Evolutionary conservation across 2,797 vertebrate genomes (phyloP), one percentile per base, ranked within the genome.

Genomic region (Eremophila alpestris): DNA sequence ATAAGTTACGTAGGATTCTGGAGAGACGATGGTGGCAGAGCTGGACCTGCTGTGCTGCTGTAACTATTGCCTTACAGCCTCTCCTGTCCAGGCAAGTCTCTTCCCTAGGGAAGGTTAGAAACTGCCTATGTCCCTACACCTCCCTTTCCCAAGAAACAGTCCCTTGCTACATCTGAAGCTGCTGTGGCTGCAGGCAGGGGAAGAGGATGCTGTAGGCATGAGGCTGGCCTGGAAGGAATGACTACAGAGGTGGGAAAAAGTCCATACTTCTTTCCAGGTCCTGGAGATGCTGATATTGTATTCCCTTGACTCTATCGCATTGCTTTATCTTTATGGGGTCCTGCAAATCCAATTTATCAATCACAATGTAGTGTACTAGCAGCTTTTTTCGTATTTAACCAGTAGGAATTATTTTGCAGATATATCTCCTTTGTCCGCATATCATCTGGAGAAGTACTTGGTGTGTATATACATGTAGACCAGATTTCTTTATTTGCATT

Each of bases 261-360:
- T 22, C 74, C 5, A 1, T 0, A 4, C 60, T 70, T 80, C 0
- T 0, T 34, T 85, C 27, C 34, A 65, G n/a, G 64, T 74, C 54
- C 27, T 83, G 54, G 38, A 63, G 30, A 46, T 91, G 79, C 74
- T 3, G 15, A 78, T 43, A 54, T 3, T 85, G 9, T 55, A 63
- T 83, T 77, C 19, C 34, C 34, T 49, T 87, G 32, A 45, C 26
- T 86, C 79, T 86, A 23, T 64, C 38, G 71, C 3, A 8, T 71
- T 92, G 34, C 26, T 87, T 58, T 89, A 13, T 84, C 74, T 79
- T 83, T 86, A 63, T 59, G 20, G 29, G 30, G 29, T 69, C 76
- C 81, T 87, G 45, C 45, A 95, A 96, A 94, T 55, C 38, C 20
- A 56, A 22, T 84, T 93, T 52, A 30, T 83, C 43, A 52, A 59